A percentile compares a stretch with the other conserved stretches of the same genome.
phyloP scores from a whole-genome alignment of 1,140 invertebrate species.

The Spodoptera litura region DNA sequence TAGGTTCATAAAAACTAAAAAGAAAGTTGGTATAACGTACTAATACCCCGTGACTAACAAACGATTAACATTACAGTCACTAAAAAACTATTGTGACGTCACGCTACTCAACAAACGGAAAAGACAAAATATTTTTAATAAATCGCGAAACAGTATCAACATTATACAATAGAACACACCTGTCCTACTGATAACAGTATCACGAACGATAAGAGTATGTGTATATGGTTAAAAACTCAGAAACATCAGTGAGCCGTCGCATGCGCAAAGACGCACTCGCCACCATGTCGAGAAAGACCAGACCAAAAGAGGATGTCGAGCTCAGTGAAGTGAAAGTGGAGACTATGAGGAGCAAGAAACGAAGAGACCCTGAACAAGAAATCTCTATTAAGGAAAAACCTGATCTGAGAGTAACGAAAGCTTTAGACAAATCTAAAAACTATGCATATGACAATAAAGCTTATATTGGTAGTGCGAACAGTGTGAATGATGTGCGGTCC shows the following conservation, averaged over 20 bases:
- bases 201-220: slow-evolving; percentile 5
- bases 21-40: too few relatives aligned
- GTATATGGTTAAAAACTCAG: too few relatives aligned
- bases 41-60: too few relatives aligned
- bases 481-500: slow-evolving; percentile 54
- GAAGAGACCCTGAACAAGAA: background rate
- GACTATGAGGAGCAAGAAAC: background rate
- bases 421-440: slow-evolving; percentile 53
- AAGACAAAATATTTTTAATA: slow-evolving; percentile 13
- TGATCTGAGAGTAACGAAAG: slow-evolving; percentile 3
- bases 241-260: slow-evolving; percentile 9
- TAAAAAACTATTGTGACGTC: too few relatives aligned
- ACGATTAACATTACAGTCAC: too few relatives aligned
- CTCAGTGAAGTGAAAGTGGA: slow-evolving; percentile 3
- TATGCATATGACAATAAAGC: slow-evolving; percentile 74
- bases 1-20: too few relatives aligned
- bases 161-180: slow-evolving; percentile 19
- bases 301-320: background rate
- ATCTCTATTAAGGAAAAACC: background rate
- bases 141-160: slow-evolving; percentile 23
- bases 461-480: slow-evolving; percentile 68
- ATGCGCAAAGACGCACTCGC: background rate
- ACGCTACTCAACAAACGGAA: too few relatives aligned
- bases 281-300: slow-evolving; percentile 1
- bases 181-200: slow-evolving; percentile 20